A percentile compares a stretch with the other conserved stretches of the same genome.
Evolutionary conservation across 2,888 invertebrate genomes (phyloP).

Genomic region (Idaea dimidiata): DNA sequence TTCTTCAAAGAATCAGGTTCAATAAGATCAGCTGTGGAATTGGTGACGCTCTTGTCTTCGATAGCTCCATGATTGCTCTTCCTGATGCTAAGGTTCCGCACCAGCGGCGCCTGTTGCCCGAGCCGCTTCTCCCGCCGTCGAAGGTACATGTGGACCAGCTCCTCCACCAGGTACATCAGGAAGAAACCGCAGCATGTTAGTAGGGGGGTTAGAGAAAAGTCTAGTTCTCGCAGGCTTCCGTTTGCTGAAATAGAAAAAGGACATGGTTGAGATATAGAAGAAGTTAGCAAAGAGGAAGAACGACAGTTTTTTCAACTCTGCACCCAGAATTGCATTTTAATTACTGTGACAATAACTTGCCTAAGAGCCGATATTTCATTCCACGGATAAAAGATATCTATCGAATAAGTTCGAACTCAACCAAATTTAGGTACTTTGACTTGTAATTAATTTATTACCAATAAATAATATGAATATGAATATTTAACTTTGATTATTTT

Average conservation of each 20-base stretch:
- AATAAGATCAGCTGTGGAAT: constrained; percentile 70
- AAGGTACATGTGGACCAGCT: constrained; percentile 86
- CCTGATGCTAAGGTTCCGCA: constrained; percentile 69
- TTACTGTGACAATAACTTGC: too few relatives aligned
- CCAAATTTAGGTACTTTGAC: too few relatives aligned
- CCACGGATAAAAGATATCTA: too few relatives aligned
- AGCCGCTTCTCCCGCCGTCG: constrained; percentile 70
- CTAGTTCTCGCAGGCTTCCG: constrained; percentile 69
- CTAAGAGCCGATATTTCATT: too few relatives aligned
- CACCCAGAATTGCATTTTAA: too few relatives aligned
- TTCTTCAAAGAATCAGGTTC: constrained; percentile 50
- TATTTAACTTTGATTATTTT: too few relatives aligned
- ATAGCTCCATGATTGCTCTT: constrained; percentile 45
- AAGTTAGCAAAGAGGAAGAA: too few relatives aligned
- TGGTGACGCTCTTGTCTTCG: constrained; percentile 58
- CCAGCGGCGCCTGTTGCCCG: constrained; percentile 52
- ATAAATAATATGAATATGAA: too few relatives aligned
- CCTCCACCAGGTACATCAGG: constrained; percentile 89
- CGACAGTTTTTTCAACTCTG: too few relatives aligned
- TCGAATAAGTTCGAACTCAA: too few relatives aligned
- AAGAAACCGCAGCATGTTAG: constrained; percentile 89
- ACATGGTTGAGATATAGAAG: constrained; percentile 6
- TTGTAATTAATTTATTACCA: too few relatives aligned
- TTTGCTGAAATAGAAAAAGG: constrained; percentile 40
- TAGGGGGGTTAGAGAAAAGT: constrained; percentile 85